Evolutionary conservation across 2,888 invertebrate species (phyloP).

Genomic region (Drosophila algonquin): DNA sequence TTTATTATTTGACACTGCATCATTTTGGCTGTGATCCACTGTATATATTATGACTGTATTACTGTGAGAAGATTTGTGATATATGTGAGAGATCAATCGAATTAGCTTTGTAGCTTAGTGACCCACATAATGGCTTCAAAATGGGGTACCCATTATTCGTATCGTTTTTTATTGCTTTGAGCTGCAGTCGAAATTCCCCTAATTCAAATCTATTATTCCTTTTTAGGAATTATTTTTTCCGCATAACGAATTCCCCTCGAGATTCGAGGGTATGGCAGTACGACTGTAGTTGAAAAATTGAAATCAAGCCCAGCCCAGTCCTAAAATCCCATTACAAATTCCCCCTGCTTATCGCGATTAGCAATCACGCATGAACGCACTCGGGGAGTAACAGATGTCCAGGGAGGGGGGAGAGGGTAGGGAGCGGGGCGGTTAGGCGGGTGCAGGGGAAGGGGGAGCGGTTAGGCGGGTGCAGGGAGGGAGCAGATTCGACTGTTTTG

Average conservation of each 20-base stretch:
- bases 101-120: too few relatives aligned
- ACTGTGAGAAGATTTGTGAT: too few relatives aligned
- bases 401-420: neutral
- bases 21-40: too few relatives aligned
- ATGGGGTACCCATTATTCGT: neutral
- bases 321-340: slow-evolving; percentile 18
- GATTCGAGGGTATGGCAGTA: too few relatives aligned
- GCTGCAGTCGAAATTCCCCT: neutral
- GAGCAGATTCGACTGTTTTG: slow-evolving; percentile 30
- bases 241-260: too few relatives aligned
- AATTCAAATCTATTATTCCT: too few relatives aligned
- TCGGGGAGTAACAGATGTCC: slow-evolving; percentile 23
- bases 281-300: slow-evolving; percentile 11
- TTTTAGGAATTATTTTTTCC: too few relatives aligned
- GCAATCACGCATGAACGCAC: slow-evolving; percentile 42
- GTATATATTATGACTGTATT: too few relatives aligned
- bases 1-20: too few relatives aligned
- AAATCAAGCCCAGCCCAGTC: slow-evolving; percentile 33
- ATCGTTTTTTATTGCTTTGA: neutral
- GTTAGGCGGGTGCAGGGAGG: slow-evolving; percentile 10
- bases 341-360: slow-evolving; percentile 31
- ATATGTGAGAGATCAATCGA: too few relatives aligned
- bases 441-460: neutral
- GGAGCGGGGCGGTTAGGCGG: neutral
- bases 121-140: neutral